phyloP scores from a whole-genome alignment of 2,888 invertebrate genomes.

The Drosophila mayaguana region DNA sequence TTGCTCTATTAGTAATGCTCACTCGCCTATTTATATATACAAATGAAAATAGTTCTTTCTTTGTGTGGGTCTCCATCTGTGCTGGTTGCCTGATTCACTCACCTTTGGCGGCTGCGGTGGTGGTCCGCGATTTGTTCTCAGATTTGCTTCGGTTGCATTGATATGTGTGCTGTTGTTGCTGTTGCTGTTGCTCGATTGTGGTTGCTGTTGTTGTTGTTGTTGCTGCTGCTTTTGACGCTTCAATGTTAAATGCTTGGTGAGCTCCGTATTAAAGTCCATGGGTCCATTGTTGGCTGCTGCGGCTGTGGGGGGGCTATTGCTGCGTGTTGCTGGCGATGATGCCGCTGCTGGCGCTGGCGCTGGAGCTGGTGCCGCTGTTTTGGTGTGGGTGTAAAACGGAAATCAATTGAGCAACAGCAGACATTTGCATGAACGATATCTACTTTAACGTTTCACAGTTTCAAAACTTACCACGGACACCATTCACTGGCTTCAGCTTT shows the following conservation, averaged over 20 bases:
- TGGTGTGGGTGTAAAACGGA: conserved; percentile 68
- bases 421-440: conserved; percentile 40
- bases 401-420: conserved; percentile 63
- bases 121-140: conserved; percentile 88
- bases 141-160: conserved; percentile 84
- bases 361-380: conserved; percentile 59
- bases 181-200: conserved; percentile 31
- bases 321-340: conserved; percentile 69
- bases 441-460: background rate
- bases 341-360: conserved; percentile 27
- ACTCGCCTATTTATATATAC: conserved; percentile 17
- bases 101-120: conserved; percentile 91
- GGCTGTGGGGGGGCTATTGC: conserved; percentile 64
- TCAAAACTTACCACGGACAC: conserved; percentile 77
- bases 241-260: conserved; percentile 84
- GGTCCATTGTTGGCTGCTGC: conserved; percentile 72
- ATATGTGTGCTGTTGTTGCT: conserved; percentile 72
- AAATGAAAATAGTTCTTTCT: conserved; percentile 23
- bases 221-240: conserved; percentile 84
- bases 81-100: conserved; percentile 6
- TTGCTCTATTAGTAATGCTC: background rate
- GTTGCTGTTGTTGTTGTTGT: conserved; percentile 69
- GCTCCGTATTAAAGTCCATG: conserved; percentile 85
- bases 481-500: conserved; percentile 85
- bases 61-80: conserved; percentile 37